phyloP scores from a whole-genome alignment of 2,888 invertebrate species.

The Thelaira solivaga region DNA sequence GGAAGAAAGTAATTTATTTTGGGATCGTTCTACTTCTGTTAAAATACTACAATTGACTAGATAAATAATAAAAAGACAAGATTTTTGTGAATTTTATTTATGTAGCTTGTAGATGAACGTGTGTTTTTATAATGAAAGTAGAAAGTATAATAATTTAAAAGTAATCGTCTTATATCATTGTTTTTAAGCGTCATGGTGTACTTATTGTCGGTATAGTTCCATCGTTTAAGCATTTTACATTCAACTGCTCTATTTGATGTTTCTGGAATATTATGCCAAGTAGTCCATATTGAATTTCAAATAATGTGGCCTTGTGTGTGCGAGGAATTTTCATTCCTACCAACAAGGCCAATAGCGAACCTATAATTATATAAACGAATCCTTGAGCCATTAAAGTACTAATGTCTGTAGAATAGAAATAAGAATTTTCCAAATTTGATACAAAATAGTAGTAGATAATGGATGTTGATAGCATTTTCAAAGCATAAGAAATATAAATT shows the following conservation, averaged over 20 bases:
- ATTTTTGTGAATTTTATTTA: neutral
- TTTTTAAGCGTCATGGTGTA: conserved; percentile 51
- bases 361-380: conserved; percentile 72
- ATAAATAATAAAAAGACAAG: conserved; percentile 15
- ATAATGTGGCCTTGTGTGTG: conserved; percentile 69
- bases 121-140: conserved; percentile 11
- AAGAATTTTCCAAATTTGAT: conserved; percentile 69
- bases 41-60: conserved; percentile 65
- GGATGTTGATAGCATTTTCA: conserved; percentile 69
- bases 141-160: too few relatives aligned
- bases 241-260: conserved; percentile 74
- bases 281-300: conserved; percentile 73
- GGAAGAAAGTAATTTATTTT: conserved; percentile 64
- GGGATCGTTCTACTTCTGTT: conserved; percentile 67
- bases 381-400: conserved; percentile 73
- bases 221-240: conserved; percentile 72
- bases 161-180: too few relatives aligned
- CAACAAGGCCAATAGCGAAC: conserved; percentile 70
- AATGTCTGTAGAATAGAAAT: conserved; percentile 71
- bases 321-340: conserved; percentile 73
- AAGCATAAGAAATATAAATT: conserved; percentile 68
- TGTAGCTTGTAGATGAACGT: neutral
- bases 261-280: conserved; percentile 74
- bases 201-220: conserved; percentile 74
- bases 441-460: conserved; percentile 72